phyloP scores from a whole-genome alignment of 1,140 invertebrate species.

The Dufourea novaeangliae region DNA sequence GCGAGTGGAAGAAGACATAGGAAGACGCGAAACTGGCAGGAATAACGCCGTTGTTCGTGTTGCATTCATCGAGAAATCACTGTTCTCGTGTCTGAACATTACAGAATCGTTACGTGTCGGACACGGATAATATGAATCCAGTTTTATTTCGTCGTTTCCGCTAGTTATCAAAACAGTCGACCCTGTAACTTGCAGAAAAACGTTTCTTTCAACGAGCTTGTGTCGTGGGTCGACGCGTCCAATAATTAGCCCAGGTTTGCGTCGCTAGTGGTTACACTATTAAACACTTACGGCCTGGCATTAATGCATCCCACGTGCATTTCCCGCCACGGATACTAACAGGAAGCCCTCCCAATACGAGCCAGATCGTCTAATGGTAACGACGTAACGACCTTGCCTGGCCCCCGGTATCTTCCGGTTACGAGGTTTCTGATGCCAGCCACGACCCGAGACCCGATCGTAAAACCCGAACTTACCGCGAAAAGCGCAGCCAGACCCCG shows the following conservation, averaged over 20 bases:
- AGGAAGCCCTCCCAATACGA: constrained; percentile 64
- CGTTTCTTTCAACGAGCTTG: not conserved
- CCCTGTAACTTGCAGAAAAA: not conserved
- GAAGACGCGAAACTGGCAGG: not conserved
- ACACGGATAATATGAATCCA: too few species aligned
- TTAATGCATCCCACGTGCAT: constrained; percentile 70
- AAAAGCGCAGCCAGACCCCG: not conserved
- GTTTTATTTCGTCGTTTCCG: too few species aligned
- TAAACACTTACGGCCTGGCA: constrained; percentile 68
- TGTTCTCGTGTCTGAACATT: too few species aligned
- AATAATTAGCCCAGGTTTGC: constrained; percentile 61
- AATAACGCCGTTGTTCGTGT: too few species aligned
- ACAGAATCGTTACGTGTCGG: too few species aligned
- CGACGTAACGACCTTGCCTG: constrained; percentile 69
- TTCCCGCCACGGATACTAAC: constrained; percentile 65
- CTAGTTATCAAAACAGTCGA: not conserved
- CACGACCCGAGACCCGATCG: constrained; percentile 41
- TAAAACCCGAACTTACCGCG: constrained; percentile 47
- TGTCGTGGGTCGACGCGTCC: constrained; percentile 49
- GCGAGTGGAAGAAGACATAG: not conserved
- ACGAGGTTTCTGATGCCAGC: constrained; percentile 56
- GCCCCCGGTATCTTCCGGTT: constrained; percentile 52
- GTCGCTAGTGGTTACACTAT: constrained; percentile 62
- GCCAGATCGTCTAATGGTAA: constrained; percentile 63
- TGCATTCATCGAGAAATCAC: too few species aligned